Percentiles rank a stretch among this genome's conserved stretches.
Conservation (phyloP, 2,797 vertebrate genomes). For the Graptemys geographica region DNA sequence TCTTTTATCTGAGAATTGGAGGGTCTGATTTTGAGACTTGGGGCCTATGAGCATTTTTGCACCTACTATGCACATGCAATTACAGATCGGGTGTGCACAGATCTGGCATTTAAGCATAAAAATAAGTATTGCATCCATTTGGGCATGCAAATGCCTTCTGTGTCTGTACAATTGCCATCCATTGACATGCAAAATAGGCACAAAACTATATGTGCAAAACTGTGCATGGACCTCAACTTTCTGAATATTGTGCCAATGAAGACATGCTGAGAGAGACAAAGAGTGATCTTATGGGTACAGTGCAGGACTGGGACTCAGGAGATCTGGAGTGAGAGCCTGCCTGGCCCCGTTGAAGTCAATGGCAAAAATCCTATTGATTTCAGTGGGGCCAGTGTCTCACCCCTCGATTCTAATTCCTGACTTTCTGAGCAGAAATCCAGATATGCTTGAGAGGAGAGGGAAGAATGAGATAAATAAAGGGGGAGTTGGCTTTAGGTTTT, state of each 20-base stretch:
- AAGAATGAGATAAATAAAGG: background rate
- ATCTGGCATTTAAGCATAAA: background rate
- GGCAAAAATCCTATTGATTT: background rate
- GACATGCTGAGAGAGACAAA: background rate
- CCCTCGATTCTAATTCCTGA: background rate
- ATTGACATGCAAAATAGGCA: background rate
- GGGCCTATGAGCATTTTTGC: background rate
- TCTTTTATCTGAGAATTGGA: background rate
- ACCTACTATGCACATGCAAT: background rate
- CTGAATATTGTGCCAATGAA: too few relatives aligned
- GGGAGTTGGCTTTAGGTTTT: too few relatives aligned
- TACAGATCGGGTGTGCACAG: background rate
- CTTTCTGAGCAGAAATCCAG: background rate
- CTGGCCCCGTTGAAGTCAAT: background rate
- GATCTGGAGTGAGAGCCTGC: background rate
- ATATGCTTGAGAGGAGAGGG: background rate
- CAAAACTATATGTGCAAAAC: background rate
- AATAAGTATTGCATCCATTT: background rate
- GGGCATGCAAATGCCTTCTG: background rate
- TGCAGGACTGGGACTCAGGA: background rate
- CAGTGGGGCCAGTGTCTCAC: background rate
- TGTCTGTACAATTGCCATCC: background rate
- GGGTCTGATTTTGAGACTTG: background rate
- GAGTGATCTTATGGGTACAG: background rate
- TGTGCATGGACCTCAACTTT: background rate